Evolutionary conservation across 2,113 vertebrate genomes (phyloP).

Genomic region (Psophia crepitans): DNA sequence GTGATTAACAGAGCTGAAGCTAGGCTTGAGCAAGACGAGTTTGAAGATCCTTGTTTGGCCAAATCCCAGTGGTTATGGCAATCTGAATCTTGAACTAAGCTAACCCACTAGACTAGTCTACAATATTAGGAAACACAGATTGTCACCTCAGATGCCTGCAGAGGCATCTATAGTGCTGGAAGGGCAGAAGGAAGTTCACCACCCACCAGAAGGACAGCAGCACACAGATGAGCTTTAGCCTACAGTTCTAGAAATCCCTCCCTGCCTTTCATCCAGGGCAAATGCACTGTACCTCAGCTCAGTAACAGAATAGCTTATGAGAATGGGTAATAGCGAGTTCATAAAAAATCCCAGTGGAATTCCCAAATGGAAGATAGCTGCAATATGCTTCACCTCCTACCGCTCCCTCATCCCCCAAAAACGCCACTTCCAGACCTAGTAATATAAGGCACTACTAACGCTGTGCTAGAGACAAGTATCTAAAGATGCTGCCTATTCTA

Average conservation of each 20-base stretch:
- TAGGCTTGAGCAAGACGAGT: not conserved
- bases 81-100: not conserved
- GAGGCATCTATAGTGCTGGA: not conserved
- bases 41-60: not conserved
- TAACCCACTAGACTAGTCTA: not conserved
- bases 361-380: not conserved
- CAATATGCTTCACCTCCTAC: not conserved
- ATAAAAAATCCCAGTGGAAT: not conserved
- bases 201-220: not conserved
- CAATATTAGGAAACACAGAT: not conserved
- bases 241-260: not conserved
- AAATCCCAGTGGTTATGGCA: not conserved
- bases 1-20: not conserved
- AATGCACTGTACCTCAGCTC: not conserved
- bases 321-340: fast-evolving
- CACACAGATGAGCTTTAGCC: not conserved
- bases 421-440: not conserved
- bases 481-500: not conserved
- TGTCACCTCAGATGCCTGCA: not conserved
- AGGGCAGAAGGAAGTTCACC: not conserved
- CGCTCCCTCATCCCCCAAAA: not conserved
- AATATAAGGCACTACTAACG: not conserved
- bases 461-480: not conserved
- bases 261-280: not conserved
- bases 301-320: not conserved